Evolutionary conservation across 2,797 vertebrate genomes (phyloP).

Genomic region (Poeciliopsis paucimaculata): DNA sequence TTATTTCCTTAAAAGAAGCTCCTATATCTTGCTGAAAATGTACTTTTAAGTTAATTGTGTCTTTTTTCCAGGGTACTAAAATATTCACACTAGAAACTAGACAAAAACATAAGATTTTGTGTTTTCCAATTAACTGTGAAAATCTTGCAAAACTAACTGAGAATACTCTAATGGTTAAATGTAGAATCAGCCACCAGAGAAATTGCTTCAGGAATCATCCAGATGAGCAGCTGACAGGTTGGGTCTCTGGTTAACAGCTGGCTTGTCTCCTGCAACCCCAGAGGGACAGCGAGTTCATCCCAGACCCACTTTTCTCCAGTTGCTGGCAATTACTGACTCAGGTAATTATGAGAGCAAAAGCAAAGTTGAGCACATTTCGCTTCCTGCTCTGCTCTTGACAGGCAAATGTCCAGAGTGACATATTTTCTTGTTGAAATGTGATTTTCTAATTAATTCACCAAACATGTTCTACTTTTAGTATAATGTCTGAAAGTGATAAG

Average conservation of each 20-base stretch:
- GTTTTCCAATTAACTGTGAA: not conserved
- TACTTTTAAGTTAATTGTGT: too few relatives aligned
- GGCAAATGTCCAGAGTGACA: conserved; percentile 34
- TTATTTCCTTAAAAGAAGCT: too few relatives aligned
- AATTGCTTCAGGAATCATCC: conserved; percentile 41
- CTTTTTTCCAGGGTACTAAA: too few relatives aligned
- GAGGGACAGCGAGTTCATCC: conserved; percentile 26
- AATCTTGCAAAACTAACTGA: conserved; percentile 9
- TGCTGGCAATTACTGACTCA: conserved; percentile 56
- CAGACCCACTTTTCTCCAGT: conserved; percentile 40
- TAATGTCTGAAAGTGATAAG: not conserved
- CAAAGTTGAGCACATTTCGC: conserved; percentile 27
- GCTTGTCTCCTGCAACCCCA: conserved; percentile 30
- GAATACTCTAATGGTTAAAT: conserved; percentile 10
- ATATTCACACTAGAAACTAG: too few relatives aligned
- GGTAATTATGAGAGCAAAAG: conserved; percentile 43
- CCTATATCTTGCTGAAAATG: too few relatives aligned
- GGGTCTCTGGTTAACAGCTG: conserved; percentile 56
- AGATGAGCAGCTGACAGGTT: conserved; percentile 37
- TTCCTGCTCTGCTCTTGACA: conserved; percentile 47
- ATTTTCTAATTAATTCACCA: not conserved
- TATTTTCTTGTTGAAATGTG: not conserved
- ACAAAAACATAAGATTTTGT: not conserved
- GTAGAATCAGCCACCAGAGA: conserved; percentile 38
- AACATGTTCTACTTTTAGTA: not conserved